These are phyloP conservation scores for Silurus meridionalis DNA, from an alignment of 2,113 vertebrate species.

Conservation along the genomic window DNA sequence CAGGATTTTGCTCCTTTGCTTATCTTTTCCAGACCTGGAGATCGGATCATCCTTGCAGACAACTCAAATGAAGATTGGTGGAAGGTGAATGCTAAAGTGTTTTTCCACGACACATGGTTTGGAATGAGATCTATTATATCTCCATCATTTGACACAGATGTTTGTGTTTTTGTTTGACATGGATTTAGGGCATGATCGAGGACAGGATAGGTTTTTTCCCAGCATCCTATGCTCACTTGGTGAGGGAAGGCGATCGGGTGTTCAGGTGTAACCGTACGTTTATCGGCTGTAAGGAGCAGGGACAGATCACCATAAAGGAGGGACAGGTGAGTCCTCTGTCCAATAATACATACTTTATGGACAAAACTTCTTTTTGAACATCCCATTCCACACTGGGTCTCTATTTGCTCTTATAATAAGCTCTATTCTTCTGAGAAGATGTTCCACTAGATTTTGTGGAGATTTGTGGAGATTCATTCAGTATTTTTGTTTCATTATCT, in stretches of 20 bases:
- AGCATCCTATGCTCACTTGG: constrained; percentile 87
- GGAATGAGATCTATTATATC: no score
- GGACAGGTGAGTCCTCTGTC: constrained; percentile 79
- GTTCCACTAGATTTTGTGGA: no score
- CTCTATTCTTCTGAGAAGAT: no score
- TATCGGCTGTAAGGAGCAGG: constrained; percentile 92
- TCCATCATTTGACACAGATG: not conserved
- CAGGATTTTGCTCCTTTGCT: not conserved
- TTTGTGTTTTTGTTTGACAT: not conserved
- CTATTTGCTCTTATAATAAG: no score
- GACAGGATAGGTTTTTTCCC: constrained; percentile 93
- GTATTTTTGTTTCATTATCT: not conserved
- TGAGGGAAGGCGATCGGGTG: constrained; percentile 82
- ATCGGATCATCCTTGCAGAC: constrained; percentile 87
- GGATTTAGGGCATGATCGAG: constrained; percentile 84
- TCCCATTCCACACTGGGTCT: no score
- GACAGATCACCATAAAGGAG: constrained; percentile 93
- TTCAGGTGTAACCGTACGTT: constrained; percentile 89
- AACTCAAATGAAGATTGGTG: constrained; percentile 97
- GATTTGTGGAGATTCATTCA: no score
- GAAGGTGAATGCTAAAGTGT: constrained; percentile 78
- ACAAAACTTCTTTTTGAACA: no score
- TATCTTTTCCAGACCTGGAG: constrained; percentile 81
- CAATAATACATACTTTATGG: no score
- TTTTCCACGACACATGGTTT: not conserved